These are phyloP conservation scores for Psittacula echo DNA, from an alignment of 2,797 vertebrate genomes.

Conservation along the genomic window DNA sequence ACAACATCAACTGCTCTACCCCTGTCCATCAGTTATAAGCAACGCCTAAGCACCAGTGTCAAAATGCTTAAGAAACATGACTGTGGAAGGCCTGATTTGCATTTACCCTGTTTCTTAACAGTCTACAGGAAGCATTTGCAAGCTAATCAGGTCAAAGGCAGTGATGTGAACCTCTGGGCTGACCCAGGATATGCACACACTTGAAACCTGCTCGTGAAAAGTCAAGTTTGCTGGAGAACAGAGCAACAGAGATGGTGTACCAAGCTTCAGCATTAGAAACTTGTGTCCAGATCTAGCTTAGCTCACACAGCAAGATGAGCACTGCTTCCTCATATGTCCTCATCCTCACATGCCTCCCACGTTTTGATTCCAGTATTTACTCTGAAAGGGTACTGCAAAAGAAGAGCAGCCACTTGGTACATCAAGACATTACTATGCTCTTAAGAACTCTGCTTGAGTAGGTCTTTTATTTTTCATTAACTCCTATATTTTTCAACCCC, in stretches of 20 bases:
- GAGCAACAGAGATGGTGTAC: background rate
- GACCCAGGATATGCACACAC: background rate
- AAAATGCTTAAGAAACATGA: accelerated
- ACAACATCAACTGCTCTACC: too few species aligned
- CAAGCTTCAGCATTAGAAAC: background rate
- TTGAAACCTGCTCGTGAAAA: background rate
- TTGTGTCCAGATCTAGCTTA: background rate
- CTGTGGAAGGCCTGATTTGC: background rate
- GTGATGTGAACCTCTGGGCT: background rate
- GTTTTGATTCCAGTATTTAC: background rate
- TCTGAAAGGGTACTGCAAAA: background rate
- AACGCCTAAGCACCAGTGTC: background rate
- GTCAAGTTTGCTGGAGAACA: background rate
- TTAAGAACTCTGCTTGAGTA: background rate
- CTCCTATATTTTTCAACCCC: background rate
- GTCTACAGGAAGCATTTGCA: background rate
- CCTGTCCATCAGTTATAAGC: background rate
- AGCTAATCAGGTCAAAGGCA: background rate
- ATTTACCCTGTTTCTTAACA: background rate
- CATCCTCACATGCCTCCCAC: background rate
- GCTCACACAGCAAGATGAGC: background rate
- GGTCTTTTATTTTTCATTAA: background rate
- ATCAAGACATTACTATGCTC: background rate
- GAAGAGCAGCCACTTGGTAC: background rate
- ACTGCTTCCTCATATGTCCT: background rate